Percentiles rank a stretch among this genome's conserved stretches.
Evolutionary conservation across 2,797 vertebrate species (phyloP).

Genomic region (Setipinna tenuifilis): DNA sequence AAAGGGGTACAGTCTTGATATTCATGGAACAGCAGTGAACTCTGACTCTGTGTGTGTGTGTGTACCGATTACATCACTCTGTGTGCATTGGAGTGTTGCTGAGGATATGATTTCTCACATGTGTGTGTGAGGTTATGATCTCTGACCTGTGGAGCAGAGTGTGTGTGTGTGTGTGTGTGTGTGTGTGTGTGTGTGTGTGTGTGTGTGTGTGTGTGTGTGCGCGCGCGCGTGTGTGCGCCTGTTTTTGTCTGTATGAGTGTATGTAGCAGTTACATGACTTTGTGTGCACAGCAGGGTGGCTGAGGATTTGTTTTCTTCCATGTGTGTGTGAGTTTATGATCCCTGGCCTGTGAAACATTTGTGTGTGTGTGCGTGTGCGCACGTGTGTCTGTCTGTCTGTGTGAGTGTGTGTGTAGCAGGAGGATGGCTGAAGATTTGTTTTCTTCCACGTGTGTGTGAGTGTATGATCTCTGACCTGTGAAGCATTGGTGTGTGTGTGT

Average conservation of each 20-base stretch:
- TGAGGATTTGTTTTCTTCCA: background rate
- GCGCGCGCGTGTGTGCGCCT: background rate
- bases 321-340: background rate
- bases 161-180: no score
- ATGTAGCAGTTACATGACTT: background rate
- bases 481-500: no score
- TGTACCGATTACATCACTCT: background rate
- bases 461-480: background rate
- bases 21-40: background rate
- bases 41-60: constrained; percentile 13
- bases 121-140: no score
- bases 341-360: no score
- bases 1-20: background rate
- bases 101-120: no score
- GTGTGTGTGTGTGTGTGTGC: no score
- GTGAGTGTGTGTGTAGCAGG: no score
- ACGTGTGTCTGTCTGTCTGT: no score
- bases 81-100: background rate
- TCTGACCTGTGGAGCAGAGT: background rate
- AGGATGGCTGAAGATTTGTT: no score
- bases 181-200: no score
- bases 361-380: no score
- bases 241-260: background rate
- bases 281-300: background rate
- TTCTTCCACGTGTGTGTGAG: background rate